A percentile compares a stretch with the other conserved stretches of the same genome.
Evolutionary conservation across 2,113 vertebrate species (phyloP).

Genomic region (Notothenia coriiceps): DNA sequence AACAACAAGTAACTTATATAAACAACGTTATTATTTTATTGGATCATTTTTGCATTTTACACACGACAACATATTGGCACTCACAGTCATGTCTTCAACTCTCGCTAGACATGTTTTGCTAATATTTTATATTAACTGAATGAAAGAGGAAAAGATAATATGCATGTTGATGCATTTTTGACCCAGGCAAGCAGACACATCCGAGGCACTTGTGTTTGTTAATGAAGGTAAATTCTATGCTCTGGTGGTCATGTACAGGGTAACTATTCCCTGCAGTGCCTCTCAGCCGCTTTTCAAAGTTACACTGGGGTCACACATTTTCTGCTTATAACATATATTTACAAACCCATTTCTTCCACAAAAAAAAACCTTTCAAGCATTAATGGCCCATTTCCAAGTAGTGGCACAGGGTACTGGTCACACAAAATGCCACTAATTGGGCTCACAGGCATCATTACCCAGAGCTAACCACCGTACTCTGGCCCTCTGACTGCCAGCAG

Average conservation of each 20-base stretch:
- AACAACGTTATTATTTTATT: background rate
- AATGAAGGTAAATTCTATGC: background rate
- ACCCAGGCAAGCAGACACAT: background rate
- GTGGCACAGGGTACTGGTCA: conserved; percentile 66
- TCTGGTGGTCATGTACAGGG: conserved; percentile 6
- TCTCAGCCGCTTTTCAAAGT: conserved; percentile 29
- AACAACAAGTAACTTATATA: conserved; percentile 4
- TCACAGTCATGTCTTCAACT: background rate
- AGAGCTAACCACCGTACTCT: conserved; percentile 74
- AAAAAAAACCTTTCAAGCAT: conserved; percentile 21
- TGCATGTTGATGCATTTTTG: background rate
- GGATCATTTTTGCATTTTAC: background rate
- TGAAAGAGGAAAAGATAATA: background rate
- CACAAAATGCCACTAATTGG: conserved; percentile 78
- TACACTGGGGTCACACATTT: background rate
- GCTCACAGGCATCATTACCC: conserved; percentile 76
- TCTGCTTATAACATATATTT: conserved; percentile 1
- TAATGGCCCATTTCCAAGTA: conserved; percentile 65
- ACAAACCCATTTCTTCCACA: background rate
- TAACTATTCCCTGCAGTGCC: conserved; percentile 33
- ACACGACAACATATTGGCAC: no score
- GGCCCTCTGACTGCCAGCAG: conserved; percentile 66
- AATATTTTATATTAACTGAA: background rate
- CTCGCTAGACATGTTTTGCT: background rate
- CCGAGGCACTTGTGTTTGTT: background rate